Evolutionary conservation across 2,888 invertebrate species (phyloP).

Genomic region (Rhagophthalmus giganteus): DNA sequence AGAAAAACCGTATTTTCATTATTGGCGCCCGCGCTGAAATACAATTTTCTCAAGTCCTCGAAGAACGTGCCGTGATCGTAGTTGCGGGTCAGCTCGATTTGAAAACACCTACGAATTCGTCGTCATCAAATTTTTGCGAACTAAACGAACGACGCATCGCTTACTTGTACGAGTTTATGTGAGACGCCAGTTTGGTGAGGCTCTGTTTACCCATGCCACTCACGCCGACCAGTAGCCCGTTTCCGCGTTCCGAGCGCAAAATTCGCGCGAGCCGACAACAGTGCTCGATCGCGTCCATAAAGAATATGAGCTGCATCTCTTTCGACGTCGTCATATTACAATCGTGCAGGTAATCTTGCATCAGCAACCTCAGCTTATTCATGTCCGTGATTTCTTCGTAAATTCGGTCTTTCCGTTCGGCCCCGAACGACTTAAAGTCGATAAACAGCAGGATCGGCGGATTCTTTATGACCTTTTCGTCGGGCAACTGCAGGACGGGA

Average conservation of each 20-base stretch:
- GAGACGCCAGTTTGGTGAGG: constrained; percentile 80
- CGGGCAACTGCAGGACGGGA: constrained; percentile 64
- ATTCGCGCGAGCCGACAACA: constrained; percentile 83
- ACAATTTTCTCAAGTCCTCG: constrained; percentile 81
- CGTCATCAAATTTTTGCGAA: too few species aligned
- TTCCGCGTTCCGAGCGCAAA: constrained; percentile 82
- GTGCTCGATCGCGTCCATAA: constrained; percentile 88
- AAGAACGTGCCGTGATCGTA: constrained; percentile 84
- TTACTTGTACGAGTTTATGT: constrained; percentile 79
- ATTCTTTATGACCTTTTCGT: constrained; percentile 61
- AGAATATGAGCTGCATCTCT: constrained; percentile 83
- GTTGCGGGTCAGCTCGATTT: constrained; percentile 83
- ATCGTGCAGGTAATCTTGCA: constrained; percentile 79
- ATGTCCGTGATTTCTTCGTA: constrained; percentile 84
- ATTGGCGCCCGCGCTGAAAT: constrained; percentile 74
- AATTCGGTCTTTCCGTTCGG: constrained; percentile 70
- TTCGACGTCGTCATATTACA: constrained; percentile 76
- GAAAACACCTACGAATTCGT: constrained; percentile 80
- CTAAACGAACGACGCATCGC: too few species aligned
- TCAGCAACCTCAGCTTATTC: constrained; percentile 61
- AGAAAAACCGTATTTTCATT: constrained; percentile 80
- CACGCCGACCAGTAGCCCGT: constrained; percentile 84
- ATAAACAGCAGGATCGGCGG: constrained; percentile 78
- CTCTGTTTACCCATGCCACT: constrained; percentile 90
- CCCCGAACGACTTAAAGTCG: constrained; percentile 79